phyloP scores from a whole-genome alignment of 2,113 vertebrate species.

The Etheostoma cragini region DNA sequence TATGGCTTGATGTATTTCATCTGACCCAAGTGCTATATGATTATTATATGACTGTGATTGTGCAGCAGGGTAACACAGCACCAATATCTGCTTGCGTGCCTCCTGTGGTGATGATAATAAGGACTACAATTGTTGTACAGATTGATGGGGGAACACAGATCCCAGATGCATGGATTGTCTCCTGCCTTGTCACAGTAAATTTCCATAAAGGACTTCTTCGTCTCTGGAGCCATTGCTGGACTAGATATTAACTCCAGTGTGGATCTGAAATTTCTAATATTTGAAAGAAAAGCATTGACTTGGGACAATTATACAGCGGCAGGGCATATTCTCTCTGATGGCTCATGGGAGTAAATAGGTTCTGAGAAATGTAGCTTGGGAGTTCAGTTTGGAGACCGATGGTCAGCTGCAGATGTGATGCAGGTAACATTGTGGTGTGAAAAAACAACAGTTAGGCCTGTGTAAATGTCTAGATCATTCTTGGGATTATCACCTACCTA shows the following conservation, averaged over 20 bases:
- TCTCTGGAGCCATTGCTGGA: conserved; percentile 64
- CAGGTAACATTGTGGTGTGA: conserved; percentile 83
- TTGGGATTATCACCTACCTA: conserved; percentile 78
- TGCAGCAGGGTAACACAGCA: conserved; percentile 57
- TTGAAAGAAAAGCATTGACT: conserved; percentile 52
- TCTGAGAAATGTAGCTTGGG: conserved; percentile 51
- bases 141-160: conserved; percentile 67
- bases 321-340: conserved; percentile 28
- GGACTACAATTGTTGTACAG: conserved; percentile 68
- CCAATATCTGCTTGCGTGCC: conserved; percentile 52
- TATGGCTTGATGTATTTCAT: conserved; percentile 57
- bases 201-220: conserved; percentile 64
- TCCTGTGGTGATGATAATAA: conserved; percentile 71
- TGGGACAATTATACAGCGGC: conserved; percentile 20
- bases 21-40: conserved; percentile 55
- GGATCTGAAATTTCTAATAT: conserved; percentile 50
- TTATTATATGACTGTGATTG: conserved; percentile 63
- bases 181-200: conserved; percentile 75
- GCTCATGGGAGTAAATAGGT: conserved; percentile 52
- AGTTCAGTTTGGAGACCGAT: conserved; percentile 63
- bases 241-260: conserved; percentile 46
- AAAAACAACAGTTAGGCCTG: conserved; percentile 83
- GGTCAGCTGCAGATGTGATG: conserved; percentile 80
- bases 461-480: conserved; percentile 79
- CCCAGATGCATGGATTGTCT: conserved; percentile 64